Base-by-base conservation (phyloP, 2,797 vertebrate genomes). In the Argentina silus region DNA sequence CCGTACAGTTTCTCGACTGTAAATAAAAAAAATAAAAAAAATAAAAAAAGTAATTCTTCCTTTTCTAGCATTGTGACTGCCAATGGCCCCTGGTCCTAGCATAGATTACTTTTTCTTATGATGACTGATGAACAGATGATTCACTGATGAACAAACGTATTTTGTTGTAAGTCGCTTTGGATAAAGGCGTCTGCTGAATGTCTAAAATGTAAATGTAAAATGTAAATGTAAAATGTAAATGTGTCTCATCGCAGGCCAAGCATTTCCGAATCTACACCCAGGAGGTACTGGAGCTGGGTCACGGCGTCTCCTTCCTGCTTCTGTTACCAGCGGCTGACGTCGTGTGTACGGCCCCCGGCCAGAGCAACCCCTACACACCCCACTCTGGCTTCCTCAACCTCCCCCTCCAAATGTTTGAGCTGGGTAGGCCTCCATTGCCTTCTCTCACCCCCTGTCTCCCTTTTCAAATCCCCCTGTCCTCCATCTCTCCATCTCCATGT, bases 381-480 rank as follows among this genome's bases (percentile, higher is more conserved):
- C 95, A 96, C 92, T 95, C 96, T 69, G 96, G 97, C 77, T 98
- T 98, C 93, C 96, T 99, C 86, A 96, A 98, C 94, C 96, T 99
- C 85, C 97, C 98, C 76, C 96, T 99, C 93, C 97, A 98, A 93
- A 98, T 98, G 96, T 99, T 99, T 86, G 98, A 99, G 92, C 95
- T 99, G 9, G 97, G 98, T 99, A 96, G 76, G 23, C 0, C 50
- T 8, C 55, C 93, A 94, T 92, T 94, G 93, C 90, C 93, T 94
- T 83, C 81, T 93, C 90, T 91, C 93, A 93, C 93, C 92, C 93
- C 70, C 69, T 11, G 5, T 14, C 10, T 59, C 6, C 19, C 21
- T 2, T 23, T 59, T 19, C 17, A 19, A 17, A 3, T 59, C 56
- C 9, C 21, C 19, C 56, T 3, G 6, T 57, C 56, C 56, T 59